These are phyloP conservation scores for Rhynchomys soricoides DNA, from an alignment of 2,113 vertebrate species.

Conservation along the genomic window DNA sequence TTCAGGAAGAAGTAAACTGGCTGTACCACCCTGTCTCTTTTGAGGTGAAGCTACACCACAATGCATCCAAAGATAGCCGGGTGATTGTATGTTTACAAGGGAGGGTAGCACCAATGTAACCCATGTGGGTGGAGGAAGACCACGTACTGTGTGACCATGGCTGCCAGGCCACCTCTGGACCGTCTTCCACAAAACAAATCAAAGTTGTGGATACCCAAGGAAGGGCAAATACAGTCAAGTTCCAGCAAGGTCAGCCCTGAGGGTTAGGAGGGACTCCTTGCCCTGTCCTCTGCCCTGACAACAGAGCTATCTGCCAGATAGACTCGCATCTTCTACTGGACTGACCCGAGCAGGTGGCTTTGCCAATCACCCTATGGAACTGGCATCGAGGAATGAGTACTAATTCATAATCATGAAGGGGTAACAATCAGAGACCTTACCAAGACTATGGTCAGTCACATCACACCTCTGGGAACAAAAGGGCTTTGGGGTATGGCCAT, in stretches of 20 bases:
- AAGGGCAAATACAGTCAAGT: slow-evolving; percentile 40
- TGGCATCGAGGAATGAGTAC: neutral
- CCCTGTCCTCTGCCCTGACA: neutral
- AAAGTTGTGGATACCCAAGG: neutral
- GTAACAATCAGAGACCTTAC: neutral
- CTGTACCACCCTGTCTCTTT: slow-evolving; percentile 68
- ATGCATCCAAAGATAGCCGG: slow-evolving; percentile 83
- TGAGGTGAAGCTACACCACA: slow-evolving; percentile 77
- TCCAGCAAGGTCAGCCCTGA: slow-evolving; percentile 3
- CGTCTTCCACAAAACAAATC: slow-evolving; percentile 58
- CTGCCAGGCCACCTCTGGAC: slow-evolving; percentile 28
- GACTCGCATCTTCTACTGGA: slow-evolving; percentile 5
- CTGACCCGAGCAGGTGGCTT: neutral
- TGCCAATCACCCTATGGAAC: neutral
- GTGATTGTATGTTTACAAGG: slow-evolving; percentile 76
- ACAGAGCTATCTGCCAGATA: neutral
- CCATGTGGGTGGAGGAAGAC: slow-evolving; percentile 65
- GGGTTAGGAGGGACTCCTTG: neutral
- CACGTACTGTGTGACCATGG: slow-evolving; percentile 44
- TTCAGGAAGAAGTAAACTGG: slow-evolving; percentile 74
- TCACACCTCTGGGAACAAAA: neutral
- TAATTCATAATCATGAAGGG: neutral
- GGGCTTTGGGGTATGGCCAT: neutral
- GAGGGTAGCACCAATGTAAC: slow-evolving; percentile 74
- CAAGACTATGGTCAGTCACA: neutral